Base-by-base conservation (phyloP, 2,888 invertebrate genomes). In the Dolomedes plantarius region DNA sequence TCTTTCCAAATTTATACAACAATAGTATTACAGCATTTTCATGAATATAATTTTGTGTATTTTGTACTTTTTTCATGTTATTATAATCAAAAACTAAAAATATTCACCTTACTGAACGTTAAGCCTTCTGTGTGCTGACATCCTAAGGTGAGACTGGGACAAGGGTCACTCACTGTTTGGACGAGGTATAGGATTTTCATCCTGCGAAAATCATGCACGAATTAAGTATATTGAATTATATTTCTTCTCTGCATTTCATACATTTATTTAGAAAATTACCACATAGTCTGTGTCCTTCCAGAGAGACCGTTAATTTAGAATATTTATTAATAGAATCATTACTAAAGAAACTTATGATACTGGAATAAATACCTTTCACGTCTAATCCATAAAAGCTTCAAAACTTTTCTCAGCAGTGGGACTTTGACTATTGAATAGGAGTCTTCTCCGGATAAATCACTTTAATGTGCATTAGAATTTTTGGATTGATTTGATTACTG, bases 161-260 rank as follows among this genome's bases (percentile, higher is more conserved):
- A 64, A 46, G 72, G 69, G 68, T 72, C 79, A 29, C 9, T 16
- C 46, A 29, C 76, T 36, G 77, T 32, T 73, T 65, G 74, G 67
- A 41, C 29, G 75, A 62, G 68, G 74, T 81, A 32, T 75, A 76
- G 77, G 77, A 83, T 77, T 72, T 72, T 73, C 23, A 65, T 71
- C 83, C 83, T 83, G 83, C 77, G 83, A 83, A 83, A 83, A 83
- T 82, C 62, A 82, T 71, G 77, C 72, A 83, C 72, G 83, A 36
- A 83, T 83, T 83, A 83, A 50, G 73, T 56, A 83, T 72, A 73
- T 65, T 77, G 65, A 71, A 68, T 71, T n/a, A 71, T 64, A 83
- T 23, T 56, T 72, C 27, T 64, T 11, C n/a, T 32, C 23, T 16
- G 9, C 29, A 65, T 29, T 65, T 65, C 65, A 65, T 65, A 65